Base-by-base conservation (phyloP, 2,797 vertebrate species). In the Phoebastria nigripes region DNA sequence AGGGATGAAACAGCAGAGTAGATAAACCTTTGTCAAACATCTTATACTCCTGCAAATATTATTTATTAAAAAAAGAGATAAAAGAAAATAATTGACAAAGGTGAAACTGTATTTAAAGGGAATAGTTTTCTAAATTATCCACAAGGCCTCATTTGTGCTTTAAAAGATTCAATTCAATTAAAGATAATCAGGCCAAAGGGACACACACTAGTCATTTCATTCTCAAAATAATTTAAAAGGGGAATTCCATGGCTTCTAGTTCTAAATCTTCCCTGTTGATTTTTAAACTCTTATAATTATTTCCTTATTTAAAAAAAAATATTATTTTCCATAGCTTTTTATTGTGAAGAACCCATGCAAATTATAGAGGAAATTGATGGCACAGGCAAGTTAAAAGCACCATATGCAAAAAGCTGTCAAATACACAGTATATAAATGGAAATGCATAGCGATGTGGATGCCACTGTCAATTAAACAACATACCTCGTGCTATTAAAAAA, bases 131-230 rank as follows among this genome's bases (percentile, higher is more conserved):
- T 61, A 65, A 47, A 52, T 78, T 59, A 80, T 47, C 24, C 46
- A 51, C 17, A 44, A 73, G 39, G 33, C 31, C 37, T 78, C 0
- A 0, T 44, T 59, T 54, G 54, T 82, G 44, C 42, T 91, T 76
- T 84, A 70, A 90, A 82, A 78, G 6, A 47, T 67, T 66, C 49
- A 73, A 63, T 88, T 69, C 15, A 67, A 28, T 55, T 79, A 39
- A 82, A 93, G 74, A 76, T n/a, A 69, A 58, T 39, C 54, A 90
- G 56, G 46, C 61, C 86, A 86, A 72, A 79, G 74, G 19, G 65
- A 76, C 13, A 82, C 6, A 19, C 4, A 16, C 11, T 28, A 47
- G 17, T 46, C 2, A 73, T 87, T 58, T 67, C 9, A 67, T 56
- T 55, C 85, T n/a, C 18, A 49, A 82, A 59, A 42, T 31, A 46